phyloP scores from a whole-genome alignment of 35 echinoderm and acorn worm species.

The Hemicentrotus pulcherrimus region DNA sequence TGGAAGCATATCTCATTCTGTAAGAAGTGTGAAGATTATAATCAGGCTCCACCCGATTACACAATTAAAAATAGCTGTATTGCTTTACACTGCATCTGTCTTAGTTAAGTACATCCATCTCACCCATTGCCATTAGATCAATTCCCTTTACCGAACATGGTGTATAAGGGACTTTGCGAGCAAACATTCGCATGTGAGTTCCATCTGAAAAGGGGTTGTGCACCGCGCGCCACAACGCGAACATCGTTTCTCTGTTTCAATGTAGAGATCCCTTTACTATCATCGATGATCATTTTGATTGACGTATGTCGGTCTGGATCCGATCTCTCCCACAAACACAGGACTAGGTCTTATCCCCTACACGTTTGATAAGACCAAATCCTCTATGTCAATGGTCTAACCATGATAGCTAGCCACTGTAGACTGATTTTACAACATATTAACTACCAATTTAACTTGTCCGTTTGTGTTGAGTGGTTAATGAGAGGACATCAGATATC shows the following conservation, averaged over 20 bases:
- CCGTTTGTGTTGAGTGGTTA: neutral
- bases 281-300: neutral
- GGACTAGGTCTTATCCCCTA: neutral
- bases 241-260: neutral
- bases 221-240: neutral
- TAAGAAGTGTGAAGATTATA: neutral
- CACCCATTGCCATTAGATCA: neutral
- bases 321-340: neutral
- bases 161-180: neutral
- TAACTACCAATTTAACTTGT: neutral
- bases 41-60: neutral
- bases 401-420: constrained; percentile 1
- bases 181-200: neutral
- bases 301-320: neutral
- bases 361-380: neutral
- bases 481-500: neutral
- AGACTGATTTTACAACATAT: neutral
- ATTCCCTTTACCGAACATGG: neutral
- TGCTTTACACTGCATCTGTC: neutral
- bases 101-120: neutral
- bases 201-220: neutral
- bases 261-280: neutral
- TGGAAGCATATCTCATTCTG: neutral
- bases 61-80: neutral
- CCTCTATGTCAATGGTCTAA: neutral